Evolutionary conservation across 2,888 invertebrate species (phyloP), one percentile per base, ranked within the genome.

Genomic region (Andrena camellia): DNA sequence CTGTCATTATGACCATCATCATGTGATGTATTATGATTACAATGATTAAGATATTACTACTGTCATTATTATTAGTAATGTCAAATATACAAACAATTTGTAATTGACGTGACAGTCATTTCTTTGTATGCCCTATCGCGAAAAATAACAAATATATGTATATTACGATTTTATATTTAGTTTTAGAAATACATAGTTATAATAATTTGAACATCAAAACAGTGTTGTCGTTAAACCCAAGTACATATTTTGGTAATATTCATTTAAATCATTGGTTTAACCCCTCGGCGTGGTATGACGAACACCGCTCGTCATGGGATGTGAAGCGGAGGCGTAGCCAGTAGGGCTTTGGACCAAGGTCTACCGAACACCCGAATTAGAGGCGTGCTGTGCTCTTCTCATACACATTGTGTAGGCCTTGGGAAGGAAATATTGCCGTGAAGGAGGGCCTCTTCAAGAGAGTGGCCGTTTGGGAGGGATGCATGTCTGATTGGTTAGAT

Each of bases 81-180:
- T 90, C 90, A 92, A 92, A 92, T 92, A 92, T 91, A 92, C 91
- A 87, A 86, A 91, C 90, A 89, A 91, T 91, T 91, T 90, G 89
- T 91, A 91, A 88, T 87, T 86, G 76, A 80, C 63, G 63, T 31
- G 48, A 74, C 23, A 68, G 64, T 73, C 50, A 69, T 85, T 85
- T 79, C 52, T 78, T 42, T 78, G 59, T 71, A 59, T 20, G 48
- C 59, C 67, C 57, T 54, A 59, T 59, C 35, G 59, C 59, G 59
- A 59, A 29, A 57, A 54, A 52, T 52, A 63, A 74, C 67, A 33
- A 23, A 74, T 26, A 42, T 52, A 23, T 63, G 33, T 29, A 17
- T 66, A 57, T 66, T 48, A 48, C 42, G 29, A 66, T 26, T 67
- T 67, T 20, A 52, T 52, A 52, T 67, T 67, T 48, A 67, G 66